Evolutionary conservation across 2,113 vertebrate genomes (phyloP).

Genomic region (Excalfactoria chinensis): DNA sequence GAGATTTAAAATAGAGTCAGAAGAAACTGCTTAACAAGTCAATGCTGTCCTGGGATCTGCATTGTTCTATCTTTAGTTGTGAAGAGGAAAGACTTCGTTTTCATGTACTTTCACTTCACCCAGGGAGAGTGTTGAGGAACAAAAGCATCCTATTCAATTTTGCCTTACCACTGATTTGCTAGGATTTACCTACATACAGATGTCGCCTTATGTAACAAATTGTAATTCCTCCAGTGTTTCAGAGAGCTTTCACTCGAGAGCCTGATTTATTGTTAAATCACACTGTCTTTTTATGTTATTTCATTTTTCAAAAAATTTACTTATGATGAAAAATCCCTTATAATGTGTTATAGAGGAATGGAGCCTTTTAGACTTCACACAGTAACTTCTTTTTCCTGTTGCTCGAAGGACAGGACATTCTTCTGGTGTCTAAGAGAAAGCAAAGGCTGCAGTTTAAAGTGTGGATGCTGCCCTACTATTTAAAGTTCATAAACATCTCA

Average conservation of each 20-base stretch:
- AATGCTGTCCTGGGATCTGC: constrained; percentile 57
- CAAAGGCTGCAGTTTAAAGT: not conserved
- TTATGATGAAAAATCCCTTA: not conserved
- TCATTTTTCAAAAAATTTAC: not conserved
- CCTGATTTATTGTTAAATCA: not conserved
- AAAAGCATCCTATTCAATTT: constrained; percentile 17
- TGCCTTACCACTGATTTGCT: not conserved
- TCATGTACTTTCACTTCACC: constrained; percentile 45
- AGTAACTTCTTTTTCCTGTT: not conserved
- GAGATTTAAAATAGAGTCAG: constrained; percentile 59
- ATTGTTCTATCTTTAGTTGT: constrained; percentile 57
- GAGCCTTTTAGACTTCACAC: not conserved
- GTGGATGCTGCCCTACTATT: not conserved
- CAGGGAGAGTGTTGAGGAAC: not conserved
- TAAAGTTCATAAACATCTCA: not conserved
- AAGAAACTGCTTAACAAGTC: constrained; percentile 72
- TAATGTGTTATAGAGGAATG: not conserved
- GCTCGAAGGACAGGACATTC: not conserved
- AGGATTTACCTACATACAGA: not conserved
- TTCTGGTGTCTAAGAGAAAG: not conserved
- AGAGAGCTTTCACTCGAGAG: not conserved
- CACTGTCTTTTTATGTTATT: not conserved
- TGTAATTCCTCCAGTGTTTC: not conserved
- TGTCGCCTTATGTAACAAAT: not conserved
- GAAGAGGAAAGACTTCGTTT: constrained; percentile 64